phyloP scores from a whole-genome alignment of 2,797 vertebrate genomes.

The Periparus ater region DNA sequence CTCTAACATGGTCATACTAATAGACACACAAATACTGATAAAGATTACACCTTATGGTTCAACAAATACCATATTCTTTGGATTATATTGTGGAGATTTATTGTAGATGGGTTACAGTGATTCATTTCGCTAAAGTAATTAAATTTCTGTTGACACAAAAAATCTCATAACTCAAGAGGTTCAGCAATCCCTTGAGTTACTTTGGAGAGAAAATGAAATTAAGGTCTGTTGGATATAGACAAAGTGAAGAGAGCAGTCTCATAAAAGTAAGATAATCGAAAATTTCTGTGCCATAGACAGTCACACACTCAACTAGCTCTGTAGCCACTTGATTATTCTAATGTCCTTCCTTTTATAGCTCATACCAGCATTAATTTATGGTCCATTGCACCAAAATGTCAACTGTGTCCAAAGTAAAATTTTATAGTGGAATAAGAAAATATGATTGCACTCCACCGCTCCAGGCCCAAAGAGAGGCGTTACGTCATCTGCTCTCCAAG shows the following conservation, averaged over 20 bases:
- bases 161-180: conserved; percentile 45
- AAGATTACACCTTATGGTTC: neutral
- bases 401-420: conserved; percentile 23
- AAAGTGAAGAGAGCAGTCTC: conserved; percentile 30
- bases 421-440: conserved; percentile 17
- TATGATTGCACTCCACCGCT: neutral
- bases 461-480: neutral
- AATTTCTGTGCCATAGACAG: neutral
- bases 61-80: neutral
- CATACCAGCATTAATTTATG: conserved; percentile 31
- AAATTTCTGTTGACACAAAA: conserved; percentile 61
- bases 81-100: conserved; percentile 18
- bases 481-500: neutral
- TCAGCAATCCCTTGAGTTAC: conserved; percentile 30
- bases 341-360: conserved; percentile 42
- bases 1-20: neutral
- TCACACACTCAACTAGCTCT: neutral
- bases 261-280: conserved; percentile 45
- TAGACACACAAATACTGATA: neutral
- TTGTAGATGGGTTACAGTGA: conserved; percentile 4
- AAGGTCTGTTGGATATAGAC: conserved; percentile 21
- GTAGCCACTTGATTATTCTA: conserved; percentile 41
- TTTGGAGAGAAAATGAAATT: conserved; percentile 58
- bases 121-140: conserved; percentile 51
- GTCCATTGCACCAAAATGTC: conserved; percentile 31